These are phyloP conservation scores for Podarcis siculus DNA, from an alignment of 2,797 vertebrate species.

Conservation along the genomic window DNA sequence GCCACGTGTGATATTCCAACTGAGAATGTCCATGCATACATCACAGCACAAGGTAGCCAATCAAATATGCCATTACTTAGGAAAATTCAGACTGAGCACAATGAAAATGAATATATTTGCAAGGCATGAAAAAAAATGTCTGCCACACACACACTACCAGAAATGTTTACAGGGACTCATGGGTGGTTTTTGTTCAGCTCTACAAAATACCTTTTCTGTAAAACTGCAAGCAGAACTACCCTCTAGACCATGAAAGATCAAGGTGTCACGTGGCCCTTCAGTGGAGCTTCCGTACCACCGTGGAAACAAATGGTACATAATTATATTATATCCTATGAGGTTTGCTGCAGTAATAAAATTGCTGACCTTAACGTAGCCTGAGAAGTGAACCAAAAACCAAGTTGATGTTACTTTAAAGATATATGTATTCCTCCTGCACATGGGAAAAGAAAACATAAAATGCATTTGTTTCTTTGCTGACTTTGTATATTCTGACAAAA, in stretches of 20 bases:
- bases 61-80: neutral
- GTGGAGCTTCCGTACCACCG: neutral
- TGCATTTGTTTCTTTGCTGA: constrained; percentile 7
- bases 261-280: neutral
- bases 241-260: constrained; percentile 1
- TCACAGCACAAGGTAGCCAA: neutral
- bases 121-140: neutral
- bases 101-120: neutral
- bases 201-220: constrained; percentile 12
- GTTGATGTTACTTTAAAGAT: neutral
- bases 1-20: neutral
- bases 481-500: neutral
- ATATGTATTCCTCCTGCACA: neutral
- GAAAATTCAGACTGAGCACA: neutral
- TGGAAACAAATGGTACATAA: constrained; percentile 16
- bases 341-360: constrained; percentile 19
- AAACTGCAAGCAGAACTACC: neutral
- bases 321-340: constrained; percentile 18
- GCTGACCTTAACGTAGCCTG: constrained; percentile 20
- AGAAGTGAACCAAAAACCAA: constrained; percentile 16
- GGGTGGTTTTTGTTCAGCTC: neutral
- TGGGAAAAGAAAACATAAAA: constrained; percentile 1
- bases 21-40: neutral
- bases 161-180: neutral
- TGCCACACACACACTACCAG: neutral